phyloP scores from a whole-genome alignment of 2,113 vertebrate genomes.

The Athene noctua region DNA sequence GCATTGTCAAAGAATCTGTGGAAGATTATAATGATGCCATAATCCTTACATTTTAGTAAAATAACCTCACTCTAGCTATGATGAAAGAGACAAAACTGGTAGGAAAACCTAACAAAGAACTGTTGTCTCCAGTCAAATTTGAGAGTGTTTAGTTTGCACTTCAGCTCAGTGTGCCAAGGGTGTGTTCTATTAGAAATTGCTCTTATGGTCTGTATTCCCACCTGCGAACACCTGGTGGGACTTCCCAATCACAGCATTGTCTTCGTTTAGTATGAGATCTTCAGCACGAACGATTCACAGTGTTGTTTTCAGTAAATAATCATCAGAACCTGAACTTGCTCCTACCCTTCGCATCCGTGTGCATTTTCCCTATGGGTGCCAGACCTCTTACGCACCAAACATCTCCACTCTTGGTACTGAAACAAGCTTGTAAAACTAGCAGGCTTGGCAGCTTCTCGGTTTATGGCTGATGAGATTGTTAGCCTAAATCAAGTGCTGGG shows the following conservation, averaged over 20 bases:
- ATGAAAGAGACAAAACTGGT: neutral
- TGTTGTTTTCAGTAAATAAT: constrained; percentile 42
- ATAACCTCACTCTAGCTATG: neutral
- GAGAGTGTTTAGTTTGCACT: neutral
- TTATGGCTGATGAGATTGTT: accelerated
- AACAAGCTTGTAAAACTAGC: neutral
- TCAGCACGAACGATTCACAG: neutral
- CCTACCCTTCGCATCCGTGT: neutral
- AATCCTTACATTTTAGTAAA: neutral
- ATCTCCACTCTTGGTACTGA: neutral
- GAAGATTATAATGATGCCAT: neutral
- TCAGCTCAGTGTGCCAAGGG: neutral
- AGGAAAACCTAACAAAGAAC: neutral
- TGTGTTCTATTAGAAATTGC: neutral
- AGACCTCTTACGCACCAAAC: neutral
- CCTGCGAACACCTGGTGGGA: neutral
- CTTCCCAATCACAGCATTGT: neutral
- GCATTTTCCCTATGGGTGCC: neutral
- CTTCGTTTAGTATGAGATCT: neutral
- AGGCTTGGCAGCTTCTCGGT: accelerated
- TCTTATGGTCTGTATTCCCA: neutral
- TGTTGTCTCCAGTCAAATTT: neutral
- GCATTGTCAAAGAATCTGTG: neutral
- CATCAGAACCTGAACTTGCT: neutral
- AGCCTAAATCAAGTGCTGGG: neutral